Percentiles rank a stretch among this genome's conserved stretches.
Conservation (phyloP, 2,888 invertebrate genomes). For the Troides aeacus region DNA sequence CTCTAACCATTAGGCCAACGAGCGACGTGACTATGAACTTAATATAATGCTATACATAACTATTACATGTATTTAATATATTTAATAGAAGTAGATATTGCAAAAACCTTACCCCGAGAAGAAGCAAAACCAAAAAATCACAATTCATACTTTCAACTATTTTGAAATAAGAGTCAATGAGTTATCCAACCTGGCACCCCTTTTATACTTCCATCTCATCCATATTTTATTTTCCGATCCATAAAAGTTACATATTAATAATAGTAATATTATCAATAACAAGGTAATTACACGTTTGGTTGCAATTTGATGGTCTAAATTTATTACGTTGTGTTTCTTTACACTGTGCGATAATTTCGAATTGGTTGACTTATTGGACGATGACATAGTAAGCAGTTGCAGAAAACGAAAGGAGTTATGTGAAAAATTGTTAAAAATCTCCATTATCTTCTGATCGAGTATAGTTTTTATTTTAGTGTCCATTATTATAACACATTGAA, state of each 20-base stretch:
- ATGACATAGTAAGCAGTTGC: too few species aligned
- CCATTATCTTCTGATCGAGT: too few species aligned
- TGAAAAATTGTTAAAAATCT: too few species aligned
- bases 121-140: conserved; percentile 20
- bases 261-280: conserved; percentile 14
- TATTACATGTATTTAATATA: too few species aligned
- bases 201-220: conserved; percentile 12
- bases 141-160: conserved; percentile 14
- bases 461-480: too few species aligned
- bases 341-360: not conserved
- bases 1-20: too few species aligned
- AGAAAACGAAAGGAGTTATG: too few species aligned
- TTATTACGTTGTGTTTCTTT: not conserved
- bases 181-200: not conserved
- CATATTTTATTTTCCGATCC: not conserved
- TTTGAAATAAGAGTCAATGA: not conserved
- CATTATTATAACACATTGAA: too few species aligned
- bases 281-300: conserved; percentile 18
- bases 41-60: too few species aligned
- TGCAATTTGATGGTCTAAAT: not conserved
- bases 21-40: too few species aligned
- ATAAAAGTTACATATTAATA: not conserved
- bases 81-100: too few species aligned
- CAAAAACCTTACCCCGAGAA: conserved; percentile 11
- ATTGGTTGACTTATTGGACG: not conserved